Conservation (phyloP, 2,797 vertebrate genomes). For the Todus mexicanus region DNA sequence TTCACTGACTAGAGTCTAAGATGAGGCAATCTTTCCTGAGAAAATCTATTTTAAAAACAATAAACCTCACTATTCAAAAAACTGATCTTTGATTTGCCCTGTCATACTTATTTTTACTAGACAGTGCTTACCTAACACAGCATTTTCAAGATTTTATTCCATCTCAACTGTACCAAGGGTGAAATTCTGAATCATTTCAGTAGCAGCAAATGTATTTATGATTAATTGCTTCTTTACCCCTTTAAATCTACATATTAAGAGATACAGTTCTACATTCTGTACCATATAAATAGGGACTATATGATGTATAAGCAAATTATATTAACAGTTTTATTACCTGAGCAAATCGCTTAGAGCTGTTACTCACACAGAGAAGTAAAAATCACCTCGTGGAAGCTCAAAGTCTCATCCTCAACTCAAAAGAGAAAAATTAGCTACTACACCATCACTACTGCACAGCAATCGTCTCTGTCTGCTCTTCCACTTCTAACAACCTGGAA, state of each 20-base stretch:
- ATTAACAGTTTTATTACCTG: background rate
- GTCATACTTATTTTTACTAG: background rate
- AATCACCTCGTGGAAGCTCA: background rate
- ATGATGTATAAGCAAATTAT: background rate
- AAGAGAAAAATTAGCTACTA: background rate
- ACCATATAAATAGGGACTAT: background rate
- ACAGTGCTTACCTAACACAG: background rate
- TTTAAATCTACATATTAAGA: background rate
- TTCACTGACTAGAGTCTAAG: background rate
- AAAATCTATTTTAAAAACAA: background rate
- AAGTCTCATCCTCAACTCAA: background rate
- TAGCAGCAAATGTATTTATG: background rate
- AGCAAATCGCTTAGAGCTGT: background rate
- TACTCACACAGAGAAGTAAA: background rate
- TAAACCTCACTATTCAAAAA: no score
- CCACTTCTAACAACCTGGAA: background rate
- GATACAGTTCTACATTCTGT: background rate
- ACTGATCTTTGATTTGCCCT: background rate
- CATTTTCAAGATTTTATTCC: background rate
- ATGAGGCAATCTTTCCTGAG: background rate
- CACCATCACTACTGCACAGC: fast-evolving
- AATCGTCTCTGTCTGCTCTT: background rate
- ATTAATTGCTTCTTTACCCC: background rate
- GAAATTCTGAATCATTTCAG: background rate
- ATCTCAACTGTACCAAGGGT: background rate